Evolutionary conservation across 2,797 vertebrate species (phyloP).

Genomic region (Enteromius afrohamiltoni): DNA sequence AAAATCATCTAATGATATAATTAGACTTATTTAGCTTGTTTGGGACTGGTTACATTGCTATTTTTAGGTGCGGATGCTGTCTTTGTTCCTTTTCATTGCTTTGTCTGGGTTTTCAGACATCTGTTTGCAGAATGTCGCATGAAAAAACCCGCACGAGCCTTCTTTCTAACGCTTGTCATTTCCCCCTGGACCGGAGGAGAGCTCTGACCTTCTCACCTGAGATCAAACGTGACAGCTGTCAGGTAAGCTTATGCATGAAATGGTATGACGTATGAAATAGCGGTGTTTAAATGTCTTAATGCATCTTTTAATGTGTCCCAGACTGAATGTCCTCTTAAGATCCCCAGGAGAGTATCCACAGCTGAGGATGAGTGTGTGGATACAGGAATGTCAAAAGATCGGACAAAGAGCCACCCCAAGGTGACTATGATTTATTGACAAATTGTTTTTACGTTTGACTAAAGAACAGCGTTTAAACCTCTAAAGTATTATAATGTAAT

Average conservation of each 20-base stretch:
- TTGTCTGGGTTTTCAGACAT: conserved; percentile 11
- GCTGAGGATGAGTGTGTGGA: conserved; percentile 58
- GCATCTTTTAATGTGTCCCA: conserved; percentile 50
- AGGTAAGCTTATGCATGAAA: conserved; percentile 60
- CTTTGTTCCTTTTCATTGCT: background rate
- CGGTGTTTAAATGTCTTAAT: background rate
- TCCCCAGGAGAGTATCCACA: conserved; percentile 61
- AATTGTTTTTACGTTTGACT: background rate
- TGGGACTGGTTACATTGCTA: background rate
- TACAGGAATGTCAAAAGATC: conserved; percentile 63
- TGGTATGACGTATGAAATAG: conserved; percentile 5
- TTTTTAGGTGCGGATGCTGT: background rate
- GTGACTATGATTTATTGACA: background rate
- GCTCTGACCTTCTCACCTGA: conserved; percentile 70
- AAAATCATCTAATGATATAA: background rate
- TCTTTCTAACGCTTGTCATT: background rate
- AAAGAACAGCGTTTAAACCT: background rate
- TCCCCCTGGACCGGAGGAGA: conserved; percentile 67
- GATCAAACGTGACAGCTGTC: conserved; percentile 63
- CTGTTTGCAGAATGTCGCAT: conserved; percentile 37
- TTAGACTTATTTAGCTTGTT: background rate
- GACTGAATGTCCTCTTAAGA: conserved; percentile 73
- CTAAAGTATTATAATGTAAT: background rate
- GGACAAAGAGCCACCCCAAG: conserved; percentile 12
- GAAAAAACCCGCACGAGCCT: conserved; percentile 25